Conservation (phyloP, 2,797 vertebrate species). For the Onychomys torridus region DNA sequence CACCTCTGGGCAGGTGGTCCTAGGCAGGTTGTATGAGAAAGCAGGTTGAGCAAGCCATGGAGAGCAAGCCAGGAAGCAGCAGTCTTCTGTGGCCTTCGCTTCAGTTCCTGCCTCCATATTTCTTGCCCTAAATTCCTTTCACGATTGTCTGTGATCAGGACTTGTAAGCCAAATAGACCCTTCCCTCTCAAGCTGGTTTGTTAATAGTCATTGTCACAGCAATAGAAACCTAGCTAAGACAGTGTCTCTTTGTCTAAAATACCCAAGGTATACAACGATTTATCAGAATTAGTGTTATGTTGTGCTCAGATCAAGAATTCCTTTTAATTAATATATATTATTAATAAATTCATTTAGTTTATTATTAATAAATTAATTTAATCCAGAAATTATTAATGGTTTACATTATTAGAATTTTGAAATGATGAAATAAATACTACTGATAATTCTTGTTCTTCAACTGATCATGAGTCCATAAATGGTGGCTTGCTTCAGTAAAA, state of each 20-base stretch:
- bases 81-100: neutral
- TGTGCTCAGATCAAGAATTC: neutral
- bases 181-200: neutral
- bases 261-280: neutral
- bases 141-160: neutral
- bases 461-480: neutral
- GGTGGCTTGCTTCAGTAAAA: neutral
- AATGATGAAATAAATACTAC: neutral
- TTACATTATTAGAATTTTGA: neutral
- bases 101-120: neutral
- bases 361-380: neutral
- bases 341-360: conserved; percentile 7
- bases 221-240: neutral
- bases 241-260: neutral
- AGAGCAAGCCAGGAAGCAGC: neutral
- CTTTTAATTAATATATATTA: conserved; percentile 24
- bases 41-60: neutral
- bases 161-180: neutral
- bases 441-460: neutral
- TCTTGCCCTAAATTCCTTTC: neutral
- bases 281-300: neutral
- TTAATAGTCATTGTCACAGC: neutral
- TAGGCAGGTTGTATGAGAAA: neutral
- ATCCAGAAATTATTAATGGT: conserved; percentile 13
- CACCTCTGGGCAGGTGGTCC: too few relatives aligned